Evolutionary conservation across 2,888 invertebrate genomes (phyloP).

Genomic region (Subacronicta megacephala): DNA sequence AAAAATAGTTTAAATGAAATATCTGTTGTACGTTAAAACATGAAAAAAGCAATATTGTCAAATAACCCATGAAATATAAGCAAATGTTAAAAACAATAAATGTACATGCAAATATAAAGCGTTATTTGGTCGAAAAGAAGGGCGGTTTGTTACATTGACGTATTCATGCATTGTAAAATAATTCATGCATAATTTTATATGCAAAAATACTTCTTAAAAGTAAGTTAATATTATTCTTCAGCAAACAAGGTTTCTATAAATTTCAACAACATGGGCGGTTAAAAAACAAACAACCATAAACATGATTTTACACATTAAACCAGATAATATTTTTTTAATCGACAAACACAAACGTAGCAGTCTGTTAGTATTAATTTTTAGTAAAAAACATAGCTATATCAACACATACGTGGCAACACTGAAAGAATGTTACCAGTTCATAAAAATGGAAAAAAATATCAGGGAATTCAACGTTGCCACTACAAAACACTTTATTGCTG

Average conservation of each 20-base stretch:
- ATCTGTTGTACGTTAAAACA: too few relatives aligned
- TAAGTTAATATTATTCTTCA: conserved; percentile 11
- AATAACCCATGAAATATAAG: conserved; percentile 21
- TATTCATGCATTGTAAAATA: conserved; percentile 11
- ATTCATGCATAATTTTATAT: conserved; percentile 34
- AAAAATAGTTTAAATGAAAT: too few relatives aligned
- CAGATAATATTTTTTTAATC: conserved; percentile 15
- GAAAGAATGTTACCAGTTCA: conserved; percentile 21
- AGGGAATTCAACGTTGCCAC: conserved; percentile 24
- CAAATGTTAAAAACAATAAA: conserved; percentile 28
- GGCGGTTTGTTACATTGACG: conserved; percentile 5
- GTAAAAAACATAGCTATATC: conserved; percentile 21
- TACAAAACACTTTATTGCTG: conserved; percentile 16
- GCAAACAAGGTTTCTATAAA: conserved; percentile 8
- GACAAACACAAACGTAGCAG: conserved; percentile 29
- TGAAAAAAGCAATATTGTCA: conserved; percentile 36
- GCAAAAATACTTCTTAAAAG: conserved; percentile 13
- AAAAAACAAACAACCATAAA: conserved; percentile 17
- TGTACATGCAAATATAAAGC: conserved; percentile 32
- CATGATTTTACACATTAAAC: conserved; percentile 46
- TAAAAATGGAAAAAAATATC: conserved; percentile 19
- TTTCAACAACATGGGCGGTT: conserved; percentile 11
- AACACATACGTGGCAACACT: conserved; percentile 32
- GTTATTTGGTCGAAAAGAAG: conserved; percentile 11
- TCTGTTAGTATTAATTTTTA: conserved; percentile 10